Base-by-base conservation (phyloP, 2,888 invertebrate species). In the Ganaspis brasiliensis region DNA sequence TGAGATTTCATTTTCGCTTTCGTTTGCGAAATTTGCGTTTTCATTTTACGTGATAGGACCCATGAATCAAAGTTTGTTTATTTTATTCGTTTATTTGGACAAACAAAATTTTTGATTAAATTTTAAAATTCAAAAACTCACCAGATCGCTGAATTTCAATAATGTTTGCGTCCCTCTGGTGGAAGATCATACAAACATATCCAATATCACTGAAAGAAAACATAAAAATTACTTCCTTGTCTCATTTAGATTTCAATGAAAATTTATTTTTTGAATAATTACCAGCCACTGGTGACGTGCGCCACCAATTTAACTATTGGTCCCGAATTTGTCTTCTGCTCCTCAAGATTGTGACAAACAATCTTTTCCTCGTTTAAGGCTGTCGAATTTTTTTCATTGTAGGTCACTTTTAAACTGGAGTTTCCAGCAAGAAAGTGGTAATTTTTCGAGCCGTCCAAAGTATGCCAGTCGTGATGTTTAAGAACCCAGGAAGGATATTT, bases 401-500 rank as follows among this genome's bases (percentile, higher is more conserved):
- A 86, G 70, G 85, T 88, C 86, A 94, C 93, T 92, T 94, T 94
- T 74, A 96, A 92, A 1, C 96, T 95, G 0, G 96, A 95, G 86
- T 96, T 96, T 84, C 94, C 94, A 79, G 94, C 95, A 16, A 95
- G 95, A 88, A 96, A 96, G 86, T 95, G 95, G 92, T 95, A 96
- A 78, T 94, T 94, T 87, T 94, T 94, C 24, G 93, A 92, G 85
- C 95, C 95, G 87, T 96, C 96, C 77, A 97, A 91, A 77, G 95
- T 95, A 90, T 95, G 94, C 97, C 96, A 97, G 84, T 95, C 95
- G 91, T 96, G 96, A 87, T 96, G 96, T 74, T 95, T 94, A 81
- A 95, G 95, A 79, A 96, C 94, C 96, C 96, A 97, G 12, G 93
- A 89, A 0, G 96, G 96, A 91, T 96, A 96, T 88, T 95, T 95